Percentiles rank a stretch among this genome's conserved stretches.
Evolutionary conservation across 64 coral and sea anemone genomes (phyloP).

Genomic region (Actinia tenebrosa): DNA sequence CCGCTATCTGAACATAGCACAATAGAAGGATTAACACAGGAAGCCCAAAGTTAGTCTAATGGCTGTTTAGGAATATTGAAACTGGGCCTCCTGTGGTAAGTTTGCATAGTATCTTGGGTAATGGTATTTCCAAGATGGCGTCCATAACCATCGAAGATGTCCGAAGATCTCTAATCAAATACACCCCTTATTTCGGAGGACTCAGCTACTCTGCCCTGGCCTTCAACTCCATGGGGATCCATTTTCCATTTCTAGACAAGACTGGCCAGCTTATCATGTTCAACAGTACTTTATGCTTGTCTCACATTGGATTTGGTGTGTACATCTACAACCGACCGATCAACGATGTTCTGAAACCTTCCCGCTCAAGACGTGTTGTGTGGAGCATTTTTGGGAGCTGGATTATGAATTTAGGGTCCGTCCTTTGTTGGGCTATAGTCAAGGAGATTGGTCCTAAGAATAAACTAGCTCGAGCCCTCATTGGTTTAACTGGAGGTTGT

Average conservation of each 20-base stretch:
- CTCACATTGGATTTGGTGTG: slow-evolving; percentile 13
- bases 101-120: neutral
- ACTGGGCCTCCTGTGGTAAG: neutral
- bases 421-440: slow-evolving; percentile 17
- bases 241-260: slow-evolving; percentile 1
- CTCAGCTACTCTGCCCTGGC: slow-evolving; percentile 18
- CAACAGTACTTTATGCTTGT: neutral
- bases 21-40: neutral
- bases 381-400: slow-evolving; percentile 18
- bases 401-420: slow-evolving; percentile 25
- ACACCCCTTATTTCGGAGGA: neutral
- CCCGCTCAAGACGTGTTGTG: neutral
- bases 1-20: neutral
- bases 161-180: slow-evolving; percentile 14
- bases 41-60: neutral
- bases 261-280: slow-evolving; percentile 1
- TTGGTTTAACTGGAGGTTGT: neutral
- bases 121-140: slow-evolving; percentile 3
- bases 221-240: slow-evolving; percentile 8
- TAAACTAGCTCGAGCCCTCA: slow-evolving; percentile 2
- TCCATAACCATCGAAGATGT: slow-evolving; percentile 10
- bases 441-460: slow-evolving; percentile 13
- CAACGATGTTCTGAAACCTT: neutral
- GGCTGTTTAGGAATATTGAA: no score
- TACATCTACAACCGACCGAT: slow-evolving; percentile 35